phyloP scores from a whole-genome alignment of 1,140 invertebrate species.

The Brachionus sp. region DNA sequence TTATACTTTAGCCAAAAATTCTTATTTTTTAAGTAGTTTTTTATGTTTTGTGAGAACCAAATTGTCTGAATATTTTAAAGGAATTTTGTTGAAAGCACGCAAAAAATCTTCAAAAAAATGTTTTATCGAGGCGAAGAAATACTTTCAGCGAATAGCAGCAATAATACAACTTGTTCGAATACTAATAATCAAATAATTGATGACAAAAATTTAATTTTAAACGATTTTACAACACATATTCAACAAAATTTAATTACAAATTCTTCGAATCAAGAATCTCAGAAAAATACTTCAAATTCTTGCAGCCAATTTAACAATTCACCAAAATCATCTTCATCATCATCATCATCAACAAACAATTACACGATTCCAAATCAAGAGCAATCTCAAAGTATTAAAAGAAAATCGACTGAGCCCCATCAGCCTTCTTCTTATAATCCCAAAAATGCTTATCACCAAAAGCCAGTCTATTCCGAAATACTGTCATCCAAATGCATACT shows the following conservation, averaged over 20 bases:
- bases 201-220: constrained; percentile 44
- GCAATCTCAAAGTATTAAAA: constrained; percentile 29
- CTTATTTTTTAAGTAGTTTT: constrained; percentile 30
- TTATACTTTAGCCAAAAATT: not conserved
- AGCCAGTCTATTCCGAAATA: constrained; percentile 41
- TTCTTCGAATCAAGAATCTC: constrained; percentile 21
- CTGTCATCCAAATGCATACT: constrained; percentile 33
- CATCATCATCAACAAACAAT: not conserved
- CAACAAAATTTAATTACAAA: constrained; percentile 32
- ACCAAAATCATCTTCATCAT: not conserved
- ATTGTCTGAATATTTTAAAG: constrained; percentile 38
- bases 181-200: constrained; percentile 18
- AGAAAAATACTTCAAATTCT: constrained; percentile 42
- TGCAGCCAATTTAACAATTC: not conserved
- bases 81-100: constrained; percentile 35
- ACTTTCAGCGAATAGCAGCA: not conserved
- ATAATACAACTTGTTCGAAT: not conserved
- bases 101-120: constrained; percentile 44
- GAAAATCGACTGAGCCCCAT: constrained; percentile 22
- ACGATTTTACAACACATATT: constrained; percentile 9
- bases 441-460: constrained; percentile 8
- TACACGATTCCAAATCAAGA: constrained; percentile 26
- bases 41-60: constrained; percentile 21
- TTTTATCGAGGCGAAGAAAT: constrained; percentile 45
- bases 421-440: constrained; percentile 7